Evolutionary conservation across 2,113 vertebrate species (phyloP).

Genomic region (Solenodon paradoxus): DNA sequence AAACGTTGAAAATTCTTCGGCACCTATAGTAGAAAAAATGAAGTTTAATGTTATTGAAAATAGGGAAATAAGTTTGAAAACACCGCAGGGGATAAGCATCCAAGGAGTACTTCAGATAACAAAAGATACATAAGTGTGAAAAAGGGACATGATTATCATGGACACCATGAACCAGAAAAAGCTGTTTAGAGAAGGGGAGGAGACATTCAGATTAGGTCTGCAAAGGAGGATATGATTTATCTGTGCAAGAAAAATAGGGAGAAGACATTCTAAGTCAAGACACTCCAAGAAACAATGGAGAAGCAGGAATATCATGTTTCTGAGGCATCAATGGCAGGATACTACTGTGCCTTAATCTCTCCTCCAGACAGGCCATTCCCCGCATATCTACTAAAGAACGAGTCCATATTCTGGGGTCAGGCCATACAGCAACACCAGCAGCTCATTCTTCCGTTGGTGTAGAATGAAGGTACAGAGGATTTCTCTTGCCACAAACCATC

Average conservation of each 20-base stretch:
- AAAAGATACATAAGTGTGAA: not conserved
- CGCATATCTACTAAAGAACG: not conserved
- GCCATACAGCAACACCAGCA: not conserved
- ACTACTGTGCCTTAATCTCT: not conserved
- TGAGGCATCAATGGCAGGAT: not conserved
- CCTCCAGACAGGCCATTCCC: not conserved
- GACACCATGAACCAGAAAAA: not conserved
- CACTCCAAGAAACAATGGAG: not conserved
- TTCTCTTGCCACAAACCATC: not conserved
- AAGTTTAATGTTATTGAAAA: constrained; percentile 5
- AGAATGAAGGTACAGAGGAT: not conserved
- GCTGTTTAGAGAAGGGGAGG: not conserved
- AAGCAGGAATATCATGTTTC: not conserved
- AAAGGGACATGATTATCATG: not conserved
- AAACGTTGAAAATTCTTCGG: constrained; percentile 59
- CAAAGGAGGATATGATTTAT: not conserved
- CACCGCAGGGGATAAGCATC: not conserved
- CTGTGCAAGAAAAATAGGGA: not conserved
- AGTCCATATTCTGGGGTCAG: not conserved
- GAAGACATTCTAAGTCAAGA: not conserved
- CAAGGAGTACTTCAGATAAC: not conserved
- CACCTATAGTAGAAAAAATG: constrained; percentile 60
- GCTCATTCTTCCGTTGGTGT: not conserved
- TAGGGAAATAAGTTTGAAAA: constrained; percentile 39
- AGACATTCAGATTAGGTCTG: not conserved